Evolutionary conservation across 1,140 invertebrate species (phyloP).

Genomic region (Bombus huntii): DNA sequence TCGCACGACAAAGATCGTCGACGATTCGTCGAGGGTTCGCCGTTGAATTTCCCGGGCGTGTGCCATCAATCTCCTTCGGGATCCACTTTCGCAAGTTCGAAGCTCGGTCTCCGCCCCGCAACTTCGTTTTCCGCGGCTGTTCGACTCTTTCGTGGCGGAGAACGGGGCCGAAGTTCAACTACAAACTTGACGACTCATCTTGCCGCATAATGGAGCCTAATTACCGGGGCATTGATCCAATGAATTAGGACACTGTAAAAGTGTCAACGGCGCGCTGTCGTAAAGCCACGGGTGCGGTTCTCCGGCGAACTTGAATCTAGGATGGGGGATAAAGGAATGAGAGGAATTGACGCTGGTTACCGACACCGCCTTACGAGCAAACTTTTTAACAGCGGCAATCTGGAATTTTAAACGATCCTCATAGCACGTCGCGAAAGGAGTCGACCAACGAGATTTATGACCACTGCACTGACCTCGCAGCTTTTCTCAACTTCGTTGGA

Average conservation of each 20-base stretch:
- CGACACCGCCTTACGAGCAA: conserved; percentile 39
- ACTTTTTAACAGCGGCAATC: conserved; percentile 57
- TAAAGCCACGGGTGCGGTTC: neutral
- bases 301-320: neutral
- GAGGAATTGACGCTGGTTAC: conserved; percentile 11
- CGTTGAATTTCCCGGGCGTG: neutral
- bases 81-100: conserved; percentile 37
- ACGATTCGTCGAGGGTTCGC: neutral
- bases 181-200: conserved; percentile 49
- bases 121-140: conserved; percentile 27
- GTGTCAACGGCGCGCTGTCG: conserved; percentile 33
- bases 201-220: conserved; percentile 53
- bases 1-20: neutral
- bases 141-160: conserved; percentile 14
- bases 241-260: conserved; percentile 56
- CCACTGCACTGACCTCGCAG: conserved; percentile 19
- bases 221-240: conserved; percentile 43
- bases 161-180: conserved; percentile 17
- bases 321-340: neutral
- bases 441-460: conserved; percentile 45
- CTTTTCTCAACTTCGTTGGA: neutral
- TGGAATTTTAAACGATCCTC: conserved; percentile 58
- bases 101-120: neutral
- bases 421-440: neutral
- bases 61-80: conserved; percentile 27